Conservation (phyloP, 2,113 vertebrate species). For the Microtus richardsoni region DNA sequence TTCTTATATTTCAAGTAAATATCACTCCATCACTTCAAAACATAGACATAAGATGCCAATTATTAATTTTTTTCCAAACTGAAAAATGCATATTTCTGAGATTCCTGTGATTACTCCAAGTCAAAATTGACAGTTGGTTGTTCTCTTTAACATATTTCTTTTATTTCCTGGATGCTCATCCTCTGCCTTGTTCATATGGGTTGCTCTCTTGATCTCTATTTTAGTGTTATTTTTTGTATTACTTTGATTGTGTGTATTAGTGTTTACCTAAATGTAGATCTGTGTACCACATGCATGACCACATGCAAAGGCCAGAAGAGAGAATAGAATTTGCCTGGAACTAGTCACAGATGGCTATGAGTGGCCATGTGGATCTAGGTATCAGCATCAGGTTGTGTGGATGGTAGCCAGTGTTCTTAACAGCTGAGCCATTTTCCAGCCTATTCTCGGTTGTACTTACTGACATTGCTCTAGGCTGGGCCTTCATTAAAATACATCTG, state of each 20-base stretch:
- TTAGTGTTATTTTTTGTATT: neutral
- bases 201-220: neutral
- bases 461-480: neutral
- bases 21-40: neutral
- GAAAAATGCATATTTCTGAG: neutral
- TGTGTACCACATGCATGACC: neutral
- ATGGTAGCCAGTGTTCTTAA: neutral
- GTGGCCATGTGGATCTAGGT: no score
- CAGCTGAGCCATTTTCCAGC: neutral
- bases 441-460: neutral
- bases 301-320: neutral
- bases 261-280: neutral
- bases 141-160: neutral
- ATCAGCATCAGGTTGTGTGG: neutral
- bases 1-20: constrained; percentile 19
- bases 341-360: neutral
- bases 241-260: neutral
- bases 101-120: neutral
- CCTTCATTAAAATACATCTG: neutral
- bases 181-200: neutral
- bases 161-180: neutral
- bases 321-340: neutral
- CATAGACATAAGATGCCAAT: neutral
- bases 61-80: neutral
- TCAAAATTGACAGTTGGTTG: constrained; percentile 15